Evolutionary conservation across 2,888 invertebrate species (phyloP), one percentile per base, ranked within the genome.

Genomic region (Watsonalla cultraria): DNA sequence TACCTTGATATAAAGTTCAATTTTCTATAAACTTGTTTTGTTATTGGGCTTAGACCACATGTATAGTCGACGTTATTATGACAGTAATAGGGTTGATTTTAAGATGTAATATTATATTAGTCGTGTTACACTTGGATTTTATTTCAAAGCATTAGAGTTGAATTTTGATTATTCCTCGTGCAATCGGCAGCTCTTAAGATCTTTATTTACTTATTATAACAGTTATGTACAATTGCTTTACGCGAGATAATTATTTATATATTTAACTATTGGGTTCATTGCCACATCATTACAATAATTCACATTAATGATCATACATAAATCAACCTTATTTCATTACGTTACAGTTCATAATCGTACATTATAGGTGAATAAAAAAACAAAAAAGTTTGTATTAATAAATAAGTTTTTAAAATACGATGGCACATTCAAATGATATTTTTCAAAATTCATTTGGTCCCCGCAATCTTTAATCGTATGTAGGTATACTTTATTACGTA

Each of bases 381-480:
- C 11, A 11, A 11, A 8, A 39, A 11, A 42, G 42, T 11, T 11
- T 4, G 8, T 11, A 11, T 37, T 5, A 37, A 42, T 11, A 42
- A 42, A 42, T 42, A 11, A 11, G 42, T 42, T 42, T 60, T 62
- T 73, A 76, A 80, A 68, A 73, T 76, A 81, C 11, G 75, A 84
- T 84, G 84, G 82, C 83, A 84, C 83, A 72, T 78, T 66, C 69
- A 60, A 72, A 68, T 74, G 71, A 76, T 71, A 69, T 61, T 63
- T 54, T 57, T 72, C 49, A 37, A 37, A 37, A 37, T 39, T 49
- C 7, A 0, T 73, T 86, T 84, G 86, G 84, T 85, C 86, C 78
- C 86, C 81, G 74, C 72, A 76, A 74, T 78, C 78, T 79, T 72
- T 79, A 66, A 68, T 56, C 47, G 34, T 47, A 46, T 47, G 45